These are phyloP conservation scores for Gonatopus flavifemur DNA, from an alignment of 1,140 invertebrate species.

Conservation along the genomic window DNA sequence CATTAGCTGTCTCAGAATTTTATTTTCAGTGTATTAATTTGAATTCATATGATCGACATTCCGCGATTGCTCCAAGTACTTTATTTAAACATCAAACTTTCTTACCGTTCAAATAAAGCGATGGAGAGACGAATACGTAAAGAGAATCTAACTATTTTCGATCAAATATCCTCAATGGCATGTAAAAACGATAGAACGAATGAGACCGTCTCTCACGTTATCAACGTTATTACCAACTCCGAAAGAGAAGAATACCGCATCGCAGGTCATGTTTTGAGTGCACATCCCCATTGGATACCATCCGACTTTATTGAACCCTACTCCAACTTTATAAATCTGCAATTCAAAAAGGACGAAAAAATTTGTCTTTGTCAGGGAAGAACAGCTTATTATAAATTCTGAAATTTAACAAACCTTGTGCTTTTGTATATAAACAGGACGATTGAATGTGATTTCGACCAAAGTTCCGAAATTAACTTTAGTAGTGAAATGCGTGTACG, in stretches of 20 bases:
- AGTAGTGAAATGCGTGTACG: conserved; percentile 78
- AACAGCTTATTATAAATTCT: conserved; percentile 70
- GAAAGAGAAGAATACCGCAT: conserved; percentile 73
- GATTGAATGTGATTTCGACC: conserved; percentile 77
- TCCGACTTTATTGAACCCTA: conserved; percentile 77
- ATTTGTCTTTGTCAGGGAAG: no score
- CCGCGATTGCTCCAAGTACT: no score
- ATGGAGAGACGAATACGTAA: no score
- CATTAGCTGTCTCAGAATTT: no score
- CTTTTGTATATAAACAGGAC: conserved; percentile 72
- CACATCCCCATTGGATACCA: conserved; percentile 76
- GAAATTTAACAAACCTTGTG: conserved; percentile 70
- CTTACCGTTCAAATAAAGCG: no score
- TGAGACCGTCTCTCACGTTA: conserved; percentile 71
- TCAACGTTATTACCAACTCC: conserved; percentile 68
- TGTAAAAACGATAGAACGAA: conserved; percentile 72
- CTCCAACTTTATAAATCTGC: conserved; percentile 74
- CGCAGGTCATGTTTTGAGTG: conserved; percentile 62
- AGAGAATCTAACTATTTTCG: no score
- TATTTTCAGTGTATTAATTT: no score
- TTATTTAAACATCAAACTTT: no score
- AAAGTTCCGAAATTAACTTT: conserved; percentile 65
- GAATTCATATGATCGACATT: no score
- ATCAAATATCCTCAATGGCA: conserved; percentile 41
- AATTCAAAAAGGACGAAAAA: conserved; percentile 9